Evolutionary conservation across 2,888 invertebrate genomes (phyloP).

Genomic region (Platycheirus albimanus): DNA sequence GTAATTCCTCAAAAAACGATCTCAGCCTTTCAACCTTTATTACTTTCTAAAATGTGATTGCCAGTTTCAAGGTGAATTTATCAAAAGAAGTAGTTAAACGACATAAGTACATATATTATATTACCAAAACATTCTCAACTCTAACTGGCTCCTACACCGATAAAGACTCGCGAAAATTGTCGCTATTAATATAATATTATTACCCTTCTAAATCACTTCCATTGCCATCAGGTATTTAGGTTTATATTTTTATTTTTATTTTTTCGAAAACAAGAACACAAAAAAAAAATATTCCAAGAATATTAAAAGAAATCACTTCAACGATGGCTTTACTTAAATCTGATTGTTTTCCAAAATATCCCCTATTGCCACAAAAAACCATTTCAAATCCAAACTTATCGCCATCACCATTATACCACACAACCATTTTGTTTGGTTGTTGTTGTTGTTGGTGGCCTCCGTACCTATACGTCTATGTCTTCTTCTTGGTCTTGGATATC

Average conservation of each 20-base stretch:
- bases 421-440: conserved; percentile 9
- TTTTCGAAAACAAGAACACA: background rate
- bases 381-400: conserved; percentile 35
- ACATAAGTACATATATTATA: too few species aligned
- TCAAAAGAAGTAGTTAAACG: too few species aligned
- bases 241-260: background rate
- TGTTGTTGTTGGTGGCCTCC: too few species aligned
- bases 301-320: conserved; percentile 20
- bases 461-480: too few species aligned
- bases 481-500: conserved; percentile 1
- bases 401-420: conserved; percentile 23
- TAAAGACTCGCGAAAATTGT: too few species aligned
- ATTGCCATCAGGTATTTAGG: background rate
- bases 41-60: too few species aligned
- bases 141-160: too few species aligned
- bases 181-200: background rate
- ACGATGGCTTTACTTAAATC: conserved; percentile 24
- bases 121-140: too few species aligned
- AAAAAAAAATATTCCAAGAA: conserved; percentile 7
- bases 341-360: conserved; percentile 46
- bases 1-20: too few species aligned
- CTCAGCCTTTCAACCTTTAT: too few species aligned
- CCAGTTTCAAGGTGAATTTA: too few species aligned
- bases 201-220: conserved; percentile 8
- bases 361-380: conserved; percentile 31